Conservation (phyloP, 2,113 vertebrate species). For the Brachyhypopomus gauderio region DNA sequence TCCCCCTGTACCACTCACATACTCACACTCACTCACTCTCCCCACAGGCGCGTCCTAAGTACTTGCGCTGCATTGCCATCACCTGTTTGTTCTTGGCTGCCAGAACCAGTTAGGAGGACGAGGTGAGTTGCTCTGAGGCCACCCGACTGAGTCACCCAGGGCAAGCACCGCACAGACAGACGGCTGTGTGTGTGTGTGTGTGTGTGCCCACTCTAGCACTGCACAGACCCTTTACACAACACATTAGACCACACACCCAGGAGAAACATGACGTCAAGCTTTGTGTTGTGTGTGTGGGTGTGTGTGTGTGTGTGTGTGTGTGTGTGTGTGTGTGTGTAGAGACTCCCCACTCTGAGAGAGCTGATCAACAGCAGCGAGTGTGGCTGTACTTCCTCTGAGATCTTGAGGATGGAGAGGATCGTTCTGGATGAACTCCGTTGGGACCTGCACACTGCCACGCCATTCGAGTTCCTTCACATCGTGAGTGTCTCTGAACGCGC, state of each 20-base stretch:
- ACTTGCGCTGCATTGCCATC: slow-evolving; percentile 96
- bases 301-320: too few species aligned
- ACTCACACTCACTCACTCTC: neutral
- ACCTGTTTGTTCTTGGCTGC: slow-evolving; percentile 95
- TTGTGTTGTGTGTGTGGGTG: too few species aligned
- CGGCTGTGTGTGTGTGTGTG: too few species aligned
- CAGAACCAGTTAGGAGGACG: slow-evolving; percentile 95
- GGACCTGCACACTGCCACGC: slow-evolving; percentile 92
- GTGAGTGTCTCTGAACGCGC: slow-evolving; percentile 69
- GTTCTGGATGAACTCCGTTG: slow-evolving; percentile 96
- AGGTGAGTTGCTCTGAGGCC: slow-evolving; percentile 75
- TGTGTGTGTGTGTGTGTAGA: slow-evolving; percentile 71
- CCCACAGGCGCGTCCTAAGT: slow-evolving; percentile 92
- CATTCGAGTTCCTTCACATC: slow-evolving; percentile 96
- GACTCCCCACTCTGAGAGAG: slow-evolving; percentile 87
- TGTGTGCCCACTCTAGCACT: slow-evolving; percentile 13
- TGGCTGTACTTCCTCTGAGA: slow-evolving; percentile 93
- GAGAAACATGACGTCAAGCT: neutral
- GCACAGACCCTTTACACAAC: too few species aligned
- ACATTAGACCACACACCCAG: neutral
- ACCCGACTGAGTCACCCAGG: too few species aligned
- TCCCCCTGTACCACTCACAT: too few species aligned
- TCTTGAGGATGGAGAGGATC: slow-evolving; percentile 96
- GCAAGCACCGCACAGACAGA: too few species aligned
- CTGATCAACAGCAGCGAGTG: slow-evolving; percentile 88